These are phyloP conservation scores for Drosophila triauraria DNA, from an alignment of 1,140 invertebrate species.

Conservation along the genomic window DNA sequence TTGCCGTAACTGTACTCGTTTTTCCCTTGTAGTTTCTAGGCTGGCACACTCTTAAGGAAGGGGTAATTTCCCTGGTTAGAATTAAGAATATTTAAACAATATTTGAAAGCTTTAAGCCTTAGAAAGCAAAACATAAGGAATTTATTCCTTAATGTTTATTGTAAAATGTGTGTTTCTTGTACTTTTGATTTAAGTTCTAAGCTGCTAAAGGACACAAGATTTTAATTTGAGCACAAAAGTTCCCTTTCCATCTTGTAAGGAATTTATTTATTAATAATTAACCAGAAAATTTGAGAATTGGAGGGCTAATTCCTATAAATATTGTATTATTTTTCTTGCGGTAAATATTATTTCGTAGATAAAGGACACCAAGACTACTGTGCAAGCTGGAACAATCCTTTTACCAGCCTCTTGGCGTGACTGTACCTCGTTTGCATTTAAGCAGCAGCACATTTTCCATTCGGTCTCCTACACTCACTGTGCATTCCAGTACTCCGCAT, in stretches of 20 bases:
- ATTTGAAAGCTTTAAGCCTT: not conserved
- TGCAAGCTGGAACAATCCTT: not conserved
- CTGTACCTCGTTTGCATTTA: constrained; percentile 15
- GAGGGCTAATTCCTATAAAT: too few relatives aligned
- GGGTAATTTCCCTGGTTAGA: not conserved
- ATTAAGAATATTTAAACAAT: not conserved
- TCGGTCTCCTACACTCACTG: not conserved
- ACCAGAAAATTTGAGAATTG: too few relatives aligned
- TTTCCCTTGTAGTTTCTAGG: constrained; percentile 9
- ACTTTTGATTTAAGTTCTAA: not conserved
- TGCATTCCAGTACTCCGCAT: constrained; percentile 4
- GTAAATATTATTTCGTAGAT: too few relatives aligned
- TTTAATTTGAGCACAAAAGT: too few relatives aligned
- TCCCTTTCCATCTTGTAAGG: too few relatives aligned
- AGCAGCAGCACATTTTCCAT: constrained; percentile 25
- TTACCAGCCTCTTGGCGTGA: not conserved
- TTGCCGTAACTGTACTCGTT: constrained; percentile 40
- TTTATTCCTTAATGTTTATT: too few relatives aligned
- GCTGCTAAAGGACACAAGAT: not conserved
- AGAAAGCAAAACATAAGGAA: not conserved
- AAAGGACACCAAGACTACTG: too few relatives aligned
- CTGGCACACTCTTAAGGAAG: not conserved
- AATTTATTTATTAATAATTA: too few relatives aligned
- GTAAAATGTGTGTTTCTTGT: not conserved
- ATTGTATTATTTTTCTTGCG: too few relatives aligned